Conservation (phyloP, 1,140 invertebrate genomes). For the Cryptotermes secundus region DNA sequence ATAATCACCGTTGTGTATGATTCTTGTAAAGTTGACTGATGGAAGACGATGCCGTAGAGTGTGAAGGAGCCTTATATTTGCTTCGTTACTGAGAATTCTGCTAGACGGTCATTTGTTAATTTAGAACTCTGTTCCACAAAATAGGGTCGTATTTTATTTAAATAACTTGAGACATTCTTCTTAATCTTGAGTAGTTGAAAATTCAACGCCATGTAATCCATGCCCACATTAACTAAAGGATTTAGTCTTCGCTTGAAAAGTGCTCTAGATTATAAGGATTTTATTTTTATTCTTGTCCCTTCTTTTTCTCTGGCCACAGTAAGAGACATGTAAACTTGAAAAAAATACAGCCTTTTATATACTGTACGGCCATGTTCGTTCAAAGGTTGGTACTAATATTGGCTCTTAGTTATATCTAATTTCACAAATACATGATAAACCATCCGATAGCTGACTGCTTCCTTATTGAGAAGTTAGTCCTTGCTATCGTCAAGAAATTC, state of each 20-base stretch:
- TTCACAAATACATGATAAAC: too few species aligned
- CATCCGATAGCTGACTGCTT: too few species aligned
- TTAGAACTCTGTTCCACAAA: neutral
- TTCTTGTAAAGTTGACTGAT: too few species aligned
- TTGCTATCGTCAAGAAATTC: too few species aligned
- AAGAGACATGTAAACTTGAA: neutral
- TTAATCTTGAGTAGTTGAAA: neutral
- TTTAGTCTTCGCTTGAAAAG: neutral
- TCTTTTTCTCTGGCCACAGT: neutral
- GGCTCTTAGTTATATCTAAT: too few species aligned
- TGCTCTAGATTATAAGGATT: conserved; percentile 7
- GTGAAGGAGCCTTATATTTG: neutral
- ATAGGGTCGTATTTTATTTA: conserved; percentile 15
- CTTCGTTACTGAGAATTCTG: neutral
- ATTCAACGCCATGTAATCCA: neutral
- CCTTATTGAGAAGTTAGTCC: too few species aligned
- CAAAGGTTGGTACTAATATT: neutral
- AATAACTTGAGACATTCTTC: neutral
- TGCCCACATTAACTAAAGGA: neutral
- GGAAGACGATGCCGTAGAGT: too few species aligned
- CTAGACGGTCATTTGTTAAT: neutral
- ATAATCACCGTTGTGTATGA: too few species aligned
- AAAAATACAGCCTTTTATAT: neutral
- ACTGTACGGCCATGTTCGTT: too few species aligned
- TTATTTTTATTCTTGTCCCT: neutral